Base-by-base conservation (phyloP, 2,113 vertebrate genomes). In the Xyrauchen texanus region DNA sequence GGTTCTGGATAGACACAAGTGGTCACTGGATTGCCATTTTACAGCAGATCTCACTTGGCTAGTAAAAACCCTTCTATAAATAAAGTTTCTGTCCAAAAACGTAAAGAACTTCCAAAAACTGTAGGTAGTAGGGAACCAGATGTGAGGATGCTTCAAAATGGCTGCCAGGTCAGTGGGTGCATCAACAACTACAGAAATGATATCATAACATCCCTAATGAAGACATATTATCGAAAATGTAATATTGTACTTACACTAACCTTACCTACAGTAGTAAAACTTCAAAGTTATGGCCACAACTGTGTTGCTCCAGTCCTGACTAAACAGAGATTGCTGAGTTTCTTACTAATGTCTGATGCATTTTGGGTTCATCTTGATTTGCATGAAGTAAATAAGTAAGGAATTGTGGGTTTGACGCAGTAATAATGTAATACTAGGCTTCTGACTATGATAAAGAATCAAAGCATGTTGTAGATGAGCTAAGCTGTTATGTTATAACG, bases 81-180 rank as follows among this genome's bases (percentile, higher is more conserved):
- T 34, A 34, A 34, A 34, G 21, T 1, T 3, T 34, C 21, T 34
- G 21, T 34, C 21, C 21, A 1, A 34, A 34, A 34, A 34, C 21
- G 21, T 34, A 34, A 34, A 34, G 21, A 34, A 34, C 21, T 34
- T 1, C 21, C 21, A 1, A 34, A 68, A 52, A 52, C 15, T 52
- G 1, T 10, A 52, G 10, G 15, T 16, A 16, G 13, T 15, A 15
- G 0, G n/a, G n/a, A 47, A 60, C 46, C 6, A 46, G 7, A 7
- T 46, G 6, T 58, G 44, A 16, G 58, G 0, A 60, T 47, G 55
- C 6, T 72, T 72, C 55, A 72, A 72, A 72, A 72, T 72, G 70
- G 70, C 70, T 60, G 44, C 55, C 69, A 72, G n/a, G 13, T 60
- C 69, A 16, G 5, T 46, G 8, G 5, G 55, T 16, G n/a, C 44